Evolutionary conservation across 2,113 vertebrate genomes (phyloP).

Genomic region (Stigmatopora nigra): DNA sequence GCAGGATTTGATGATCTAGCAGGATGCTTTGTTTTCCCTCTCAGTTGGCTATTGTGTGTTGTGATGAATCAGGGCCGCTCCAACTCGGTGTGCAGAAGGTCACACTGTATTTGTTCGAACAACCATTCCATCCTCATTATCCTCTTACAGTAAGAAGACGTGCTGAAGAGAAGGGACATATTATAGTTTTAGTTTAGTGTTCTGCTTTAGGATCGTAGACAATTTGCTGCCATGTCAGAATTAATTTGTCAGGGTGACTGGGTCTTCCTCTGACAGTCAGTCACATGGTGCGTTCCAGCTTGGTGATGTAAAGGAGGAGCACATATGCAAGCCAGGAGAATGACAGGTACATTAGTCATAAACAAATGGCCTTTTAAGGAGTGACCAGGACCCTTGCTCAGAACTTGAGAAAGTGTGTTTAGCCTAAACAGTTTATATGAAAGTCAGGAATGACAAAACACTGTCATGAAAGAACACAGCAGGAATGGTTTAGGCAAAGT

Average conservation of each 20-base stretch:
- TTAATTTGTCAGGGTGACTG: conserved; percentile 9
- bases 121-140: conserved; percentile 16
- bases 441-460: conserved; percentile 40
- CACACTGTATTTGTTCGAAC: conserved; percentile 20
- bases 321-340: conserved; percentile 19
- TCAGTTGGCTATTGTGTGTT: conserved; percentile 2
- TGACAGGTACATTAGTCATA: conserved; percentile 36
- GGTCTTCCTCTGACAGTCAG: neutral
- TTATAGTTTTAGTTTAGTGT: conserved; percentile 22
- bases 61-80: conserved; percentile 41
- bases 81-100: conserved; percentile 28
- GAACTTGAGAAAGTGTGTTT: conserved; percentile 46
- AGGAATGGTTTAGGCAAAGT: conserved; percentile 14
- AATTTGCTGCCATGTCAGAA: conserved; percentile 5
- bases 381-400: conserved; percentile 29
- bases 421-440: conserved; percentile 67
- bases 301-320: conserved; percentile 41
- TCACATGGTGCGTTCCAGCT: conserved; percentile 21
- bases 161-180: conserved; percentile 5
- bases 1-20: neutral
- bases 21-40: neutral
- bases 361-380: conserved; percentile 68
- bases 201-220: conserved; percentile 13
- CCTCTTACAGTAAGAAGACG: conserved; percentile 13
- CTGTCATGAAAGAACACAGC: conserved; percentile 36